Percentiles rank a stretch among this genome's conserved stretches.
Evolutionary conservation across 2,797 vertebrate genomes (phyloP).

Genomic region (Haliaeetus vocifer): DNA sequence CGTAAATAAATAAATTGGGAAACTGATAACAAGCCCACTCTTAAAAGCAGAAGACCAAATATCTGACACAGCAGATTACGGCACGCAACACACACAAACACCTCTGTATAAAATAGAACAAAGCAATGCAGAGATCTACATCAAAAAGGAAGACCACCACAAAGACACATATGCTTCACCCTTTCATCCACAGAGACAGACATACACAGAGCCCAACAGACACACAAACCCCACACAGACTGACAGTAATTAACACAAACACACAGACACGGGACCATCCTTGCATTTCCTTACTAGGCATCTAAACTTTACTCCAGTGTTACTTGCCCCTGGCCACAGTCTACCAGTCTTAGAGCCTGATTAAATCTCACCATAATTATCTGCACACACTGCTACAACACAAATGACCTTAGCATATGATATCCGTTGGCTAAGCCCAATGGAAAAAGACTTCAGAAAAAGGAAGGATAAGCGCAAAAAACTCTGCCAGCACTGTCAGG

Average conservation of each 20-base stretch:
- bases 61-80: background rate
- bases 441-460: slow-evolving; percentile 33
- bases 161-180: slow-evolving; percentile 41
- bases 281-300: background rate
- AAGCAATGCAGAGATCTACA: slow-evolving; percentile 32
- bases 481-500: background rate
- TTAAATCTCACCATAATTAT: slow-evolving; percentile 58
- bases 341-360: slow-evolving; percentile 29
- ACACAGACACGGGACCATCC: background rate
- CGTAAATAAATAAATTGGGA: background rate
- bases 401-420: slow-evolving; percentile 53
- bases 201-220: background rate
- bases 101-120: slow-evolving; percentile 11
- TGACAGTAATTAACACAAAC: background rate
- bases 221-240: background rate
- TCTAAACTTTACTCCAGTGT: slow-evolving; percentile 25
- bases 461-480: background rate
- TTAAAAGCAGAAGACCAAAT: background rate
- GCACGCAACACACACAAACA: background rate
- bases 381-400: slow-evolving; percentile 17
- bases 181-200: slow-evolving; percentile 17
- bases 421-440: slow-evolving; percentile 27
- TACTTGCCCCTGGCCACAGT: slow-evolving; percentile 56
- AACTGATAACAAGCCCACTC: background rate
- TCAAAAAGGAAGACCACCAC: slow-evolving; percentile 49